Evolutionary conservation across 1,140 invertebrate species (phyloP), one percentile per base, ranked within the genome.

Genomic region (Brachionus angularis): DNA sequence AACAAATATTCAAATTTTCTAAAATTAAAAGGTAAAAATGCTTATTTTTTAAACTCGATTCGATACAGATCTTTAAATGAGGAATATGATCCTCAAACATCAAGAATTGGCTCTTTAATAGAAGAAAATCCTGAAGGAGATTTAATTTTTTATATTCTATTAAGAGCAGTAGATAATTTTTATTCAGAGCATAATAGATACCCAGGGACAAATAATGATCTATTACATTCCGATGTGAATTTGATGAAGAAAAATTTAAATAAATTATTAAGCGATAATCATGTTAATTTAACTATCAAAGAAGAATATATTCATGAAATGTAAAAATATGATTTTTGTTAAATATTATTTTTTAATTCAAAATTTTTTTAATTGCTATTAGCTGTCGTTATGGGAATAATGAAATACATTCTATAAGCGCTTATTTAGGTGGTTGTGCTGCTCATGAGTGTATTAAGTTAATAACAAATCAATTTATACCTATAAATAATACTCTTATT

Each of bases 391-490:
- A 92, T 83, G 95, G 95, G 47, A 93, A 91, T 16, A 86, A 89
- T 5, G 94, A 98, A 82, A 81, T 97, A 42, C 95, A 98, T 82
- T 90, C 91, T 31, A 86, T 98, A n/a, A 92, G 94, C 27, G 88
- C 94, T 7, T 93, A 93, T 80, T 84, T 98, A 71, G 91, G 87
- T 74, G 96, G 94, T 1, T 89, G 91, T 78, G 89, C 88, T 39
- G 93, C 94, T 12, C 96, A 98, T 76, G 96, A 98, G 84, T 87
- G 88, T 2, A 96, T 99, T 69, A 99, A 99, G 84, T 83, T 99
- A n/a, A 86, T 97, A 47, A 98, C 96, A 1, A 86, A 87, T 76
- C 96, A 98, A 82, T 98, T 96, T 80, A 89, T 93, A 77, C 94
- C 95, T 10, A 85, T 98, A 39, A 88, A 96, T 80, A 96, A 97